Evolutionary conservation across 2,797 vertebrate species (phyloP).

Genomic region (Streptopelia turtur): DNA sequence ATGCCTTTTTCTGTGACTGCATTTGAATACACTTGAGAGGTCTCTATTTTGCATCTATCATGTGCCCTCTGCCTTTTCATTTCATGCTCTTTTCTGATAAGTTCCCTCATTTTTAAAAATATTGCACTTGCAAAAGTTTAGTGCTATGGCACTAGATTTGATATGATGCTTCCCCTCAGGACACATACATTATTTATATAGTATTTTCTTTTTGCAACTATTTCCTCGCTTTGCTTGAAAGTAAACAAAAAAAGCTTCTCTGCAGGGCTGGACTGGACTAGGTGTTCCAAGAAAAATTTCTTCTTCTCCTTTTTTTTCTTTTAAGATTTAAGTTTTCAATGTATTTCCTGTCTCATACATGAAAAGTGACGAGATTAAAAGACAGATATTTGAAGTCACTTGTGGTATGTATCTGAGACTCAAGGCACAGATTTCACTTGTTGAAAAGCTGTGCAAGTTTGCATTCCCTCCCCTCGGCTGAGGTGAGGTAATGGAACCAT

Average conservation of each 20-base stretch:
- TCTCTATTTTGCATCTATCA: background rate
- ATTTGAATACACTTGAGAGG: background rate
- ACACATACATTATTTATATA: background rate
- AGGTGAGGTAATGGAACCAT: background rate
- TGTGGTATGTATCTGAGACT: background rate
- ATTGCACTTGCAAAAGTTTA: background rate
- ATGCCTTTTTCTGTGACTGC: background rate
- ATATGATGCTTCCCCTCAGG: background rate
- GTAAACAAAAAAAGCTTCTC: background rate
- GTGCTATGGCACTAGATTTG: background rate
- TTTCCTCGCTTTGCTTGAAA: slow-evolving; percentile 14
- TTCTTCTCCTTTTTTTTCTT: background rate
- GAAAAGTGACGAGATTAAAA: background rate
- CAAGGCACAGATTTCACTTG: background rate
- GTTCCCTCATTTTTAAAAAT: background rate
- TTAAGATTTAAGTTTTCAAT: background rate
- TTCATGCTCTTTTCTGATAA: background rate
- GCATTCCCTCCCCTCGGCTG: background rate
- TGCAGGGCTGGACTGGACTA: background rate
- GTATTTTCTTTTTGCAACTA: background rate
- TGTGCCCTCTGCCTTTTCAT: background rate
- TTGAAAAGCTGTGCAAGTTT: background rate
- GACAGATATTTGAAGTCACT: background rate
- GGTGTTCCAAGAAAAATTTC: background rate
- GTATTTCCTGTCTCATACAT: background rate